Evolutionary conservation across 2,888 invertebrate genomes (phyloP).

Genomic region (Ochlodes sylvanus): DNA sequence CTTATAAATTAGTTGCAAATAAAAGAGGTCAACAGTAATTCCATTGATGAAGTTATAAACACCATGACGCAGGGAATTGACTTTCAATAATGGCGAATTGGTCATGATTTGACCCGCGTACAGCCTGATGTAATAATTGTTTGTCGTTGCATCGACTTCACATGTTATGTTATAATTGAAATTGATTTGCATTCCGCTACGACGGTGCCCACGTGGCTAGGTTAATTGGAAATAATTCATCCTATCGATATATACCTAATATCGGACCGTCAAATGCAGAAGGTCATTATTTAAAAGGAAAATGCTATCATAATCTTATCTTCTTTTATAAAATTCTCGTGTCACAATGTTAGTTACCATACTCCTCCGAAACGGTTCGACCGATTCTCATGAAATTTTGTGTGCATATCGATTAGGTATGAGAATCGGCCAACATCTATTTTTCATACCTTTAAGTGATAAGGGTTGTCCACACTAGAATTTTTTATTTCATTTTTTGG

Average conservation of each 20-base stretch:
- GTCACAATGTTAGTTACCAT: no score
- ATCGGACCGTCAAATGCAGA: background rate
- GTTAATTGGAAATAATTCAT: constrained; percentile 19
- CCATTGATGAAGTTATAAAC: constrained; percentile 24
- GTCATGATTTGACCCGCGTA: constrained; percentile 51
- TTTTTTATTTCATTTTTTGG: no score
- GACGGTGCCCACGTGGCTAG: constrained; percentile 8
- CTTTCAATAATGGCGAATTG: constrained; percentile 28
- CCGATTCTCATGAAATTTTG: no score
- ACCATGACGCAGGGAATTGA: constrained; percentile 21
- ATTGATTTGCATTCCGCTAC: constrained; percentile 21
- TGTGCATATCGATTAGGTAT: no score
- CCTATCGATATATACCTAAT: background rate
- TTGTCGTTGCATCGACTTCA: constrained; percentile 72
- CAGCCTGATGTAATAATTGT: constrained; percentile 67
- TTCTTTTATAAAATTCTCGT: no score
- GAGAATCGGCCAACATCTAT: no score
- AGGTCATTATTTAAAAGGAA: no score
- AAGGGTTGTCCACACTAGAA: no score
- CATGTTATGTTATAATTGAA: background rate
- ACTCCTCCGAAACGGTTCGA: no score
- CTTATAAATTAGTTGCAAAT: constrained; percentile 27
- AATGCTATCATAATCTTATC: no score
- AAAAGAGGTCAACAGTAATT: constrained; percentile 9
- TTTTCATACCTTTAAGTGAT: no score